phyloP scores from a whole-genome alignment of 2,888 invertebrate species.

The Omphaloscelis lunosa region DNA sequence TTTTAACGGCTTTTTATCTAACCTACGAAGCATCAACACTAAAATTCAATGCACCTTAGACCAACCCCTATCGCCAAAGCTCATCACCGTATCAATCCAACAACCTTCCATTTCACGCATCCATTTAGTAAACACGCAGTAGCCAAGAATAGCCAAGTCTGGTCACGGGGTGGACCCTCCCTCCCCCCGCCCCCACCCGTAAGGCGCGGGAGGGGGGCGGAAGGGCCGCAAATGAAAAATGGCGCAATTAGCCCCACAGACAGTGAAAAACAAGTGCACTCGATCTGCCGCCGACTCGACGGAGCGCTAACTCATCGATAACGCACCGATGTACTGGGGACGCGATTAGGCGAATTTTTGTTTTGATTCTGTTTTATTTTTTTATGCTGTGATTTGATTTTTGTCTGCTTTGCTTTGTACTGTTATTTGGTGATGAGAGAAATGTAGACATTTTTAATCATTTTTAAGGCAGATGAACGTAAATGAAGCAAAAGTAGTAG shows the following conservation, averaged over 20 bases:
- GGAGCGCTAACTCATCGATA: conserved; percentile 79
- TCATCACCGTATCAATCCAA: conserved; percentile 51
- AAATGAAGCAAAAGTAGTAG: no score
- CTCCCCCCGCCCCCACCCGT: conserved; percentile 53
- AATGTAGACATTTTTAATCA: neutral
- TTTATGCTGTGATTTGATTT: conserved; percentile 17
- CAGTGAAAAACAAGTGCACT: conserved; percentile 90
- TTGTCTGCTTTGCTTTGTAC: neutral
- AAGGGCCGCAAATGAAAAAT: conserved; percentile 88
- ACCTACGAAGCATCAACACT: neutral
- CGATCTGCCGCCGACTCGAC: conserved; percentile 82
- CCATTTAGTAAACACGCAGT: conserved; percentile 76
- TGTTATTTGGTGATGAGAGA: neutral
- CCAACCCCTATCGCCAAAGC: conserved; percentile 21
- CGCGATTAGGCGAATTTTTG: conserved; percentile 60
- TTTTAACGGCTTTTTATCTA: neutral
- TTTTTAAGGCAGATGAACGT: neutral
- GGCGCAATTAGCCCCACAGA: conserved; percentile 89
- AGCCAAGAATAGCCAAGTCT: conserved; percentile 75
- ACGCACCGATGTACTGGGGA: conserved; percentile 73
- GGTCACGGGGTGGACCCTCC: conserved; percentile 67
- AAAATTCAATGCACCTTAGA: neutral
- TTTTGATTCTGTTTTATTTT: conserved; percentile 45
- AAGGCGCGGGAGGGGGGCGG: conserved; percentile 68
- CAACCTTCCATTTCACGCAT: conserved; percentile 67